Evolutionary conservation across 2,888 invertebrate genomes (phyloP).

Genomic region (Punctoribates punctum): DNA sequence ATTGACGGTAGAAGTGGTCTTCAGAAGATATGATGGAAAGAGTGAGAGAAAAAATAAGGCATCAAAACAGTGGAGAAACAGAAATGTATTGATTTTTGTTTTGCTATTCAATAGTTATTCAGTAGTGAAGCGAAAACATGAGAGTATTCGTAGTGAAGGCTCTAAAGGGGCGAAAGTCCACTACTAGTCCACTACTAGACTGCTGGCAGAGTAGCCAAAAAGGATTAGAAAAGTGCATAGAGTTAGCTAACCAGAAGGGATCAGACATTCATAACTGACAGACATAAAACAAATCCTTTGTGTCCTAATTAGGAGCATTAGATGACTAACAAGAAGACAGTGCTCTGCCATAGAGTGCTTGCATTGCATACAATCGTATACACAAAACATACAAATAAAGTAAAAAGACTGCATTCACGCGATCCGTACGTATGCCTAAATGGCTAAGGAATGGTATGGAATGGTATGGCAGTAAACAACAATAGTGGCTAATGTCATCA

Average conservation of each 20-base stretch:
- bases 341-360: background rate
- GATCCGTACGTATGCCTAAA: conserved; percentile 19
- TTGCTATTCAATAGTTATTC: conserved; percentile 3
- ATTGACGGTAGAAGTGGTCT: background rate
- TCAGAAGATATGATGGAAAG: conserved; percentile 23
- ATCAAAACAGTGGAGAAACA: background rate
- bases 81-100: conserved; percentile 26
- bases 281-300: conserved; percentile 37
- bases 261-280: conserved; percentile 34
- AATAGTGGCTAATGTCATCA: conserved; percentile 34
- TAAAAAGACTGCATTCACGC: conserved; percentile 22
- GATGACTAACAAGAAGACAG: conserved; percentile 35
- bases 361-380: background rate
- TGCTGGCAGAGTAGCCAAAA: conserved; percentile 7
- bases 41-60: conserved; percentile 11
- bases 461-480: conserved; percentile 19
- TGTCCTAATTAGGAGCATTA: conserved; percentile 36
- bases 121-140: conserved; percentile 7
- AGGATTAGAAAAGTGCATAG: conserved; percentile 30
- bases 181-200: background rate
- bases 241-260: conserved; percentile 27
- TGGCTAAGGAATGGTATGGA: conserved; percentile 24
- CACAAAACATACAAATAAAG: background rate
- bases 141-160: conserved; percentile 2
- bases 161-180: conserved; percentile 28